These are phyloP conservation scores for Mystacornis crossleyi DNA, from an alignment of 2,113 vertebrate genomes.

Conservation along the genomic window DNA sequence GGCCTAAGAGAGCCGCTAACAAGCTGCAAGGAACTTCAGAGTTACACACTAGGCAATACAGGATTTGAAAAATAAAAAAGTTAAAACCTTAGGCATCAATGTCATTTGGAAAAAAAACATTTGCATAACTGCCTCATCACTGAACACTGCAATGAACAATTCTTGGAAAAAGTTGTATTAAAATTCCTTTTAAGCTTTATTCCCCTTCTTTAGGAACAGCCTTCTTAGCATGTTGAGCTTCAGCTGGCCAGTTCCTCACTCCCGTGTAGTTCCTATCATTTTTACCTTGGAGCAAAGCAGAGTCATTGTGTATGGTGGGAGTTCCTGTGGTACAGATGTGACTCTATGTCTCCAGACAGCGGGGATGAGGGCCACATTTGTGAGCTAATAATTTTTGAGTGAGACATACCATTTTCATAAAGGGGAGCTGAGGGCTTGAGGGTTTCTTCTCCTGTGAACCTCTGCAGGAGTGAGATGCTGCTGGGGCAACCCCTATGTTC, in stretches of 20 bases:
- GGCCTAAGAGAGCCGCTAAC: too few relatives aligned
- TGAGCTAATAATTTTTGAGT: neutral
- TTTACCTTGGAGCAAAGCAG: neutral
- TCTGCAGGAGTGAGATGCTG: neutral
- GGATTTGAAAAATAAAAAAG: too few relatives aligned
- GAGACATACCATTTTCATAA: neutral
- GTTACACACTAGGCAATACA: too few relatives aligned
- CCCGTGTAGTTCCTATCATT: rapidly evolving
- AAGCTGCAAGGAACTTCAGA: too few relatives aligned
- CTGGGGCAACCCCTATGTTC: neutral
- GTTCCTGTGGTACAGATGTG: neutral
- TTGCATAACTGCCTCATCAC: neutral
- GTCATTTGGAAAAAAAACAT: neutral
- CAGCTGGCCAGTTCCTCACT: neutral
- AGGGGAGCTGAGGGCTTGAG: neutral
- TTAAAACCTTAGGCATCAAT: too few relatives aligned
- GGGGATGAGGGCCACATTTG: neutral
- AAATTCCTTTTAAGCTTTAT: neutral
- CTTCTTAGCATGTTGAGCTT: neutral
- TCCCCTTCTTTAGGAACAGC: neutral
- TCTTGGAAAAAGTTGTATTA: neutral
- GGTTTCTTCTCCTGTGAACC: neutral
- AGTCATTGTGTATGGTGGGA: rapidly evolving
- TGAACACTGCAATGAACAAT: neutral
- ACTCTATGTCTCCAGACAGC: neutral